These are phyloP conservation scores for Ispidina lecontei DNA, from an alignment of 2,797 vertebrate genomes.

Conservation along the genomic window DNA sequence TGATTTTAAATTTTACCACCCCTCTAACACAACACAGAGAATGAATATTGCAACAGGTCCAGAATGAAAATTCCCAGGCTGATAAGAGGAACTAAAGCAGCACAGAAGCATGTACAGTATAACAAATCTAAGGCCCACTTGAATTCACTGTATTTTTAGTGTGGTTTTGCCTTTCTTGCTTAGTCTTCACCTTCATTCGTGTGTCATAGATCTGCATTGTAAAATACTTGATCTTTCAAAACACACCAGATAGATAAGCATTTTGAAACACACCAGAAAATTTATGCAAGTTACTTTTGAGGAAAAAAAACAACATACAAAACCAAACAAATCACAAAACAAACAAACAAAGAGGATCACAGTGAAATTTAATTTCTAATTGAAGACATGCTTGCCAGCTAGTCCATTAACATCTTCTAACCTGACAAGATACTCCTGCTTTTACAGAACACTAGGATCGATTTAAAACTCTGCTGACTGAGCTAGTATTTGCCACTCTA, in stretches of 20 bases:
- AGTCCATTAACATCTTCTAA: slow-evolving; percentile 26
- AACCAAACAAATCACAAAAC: neutral
- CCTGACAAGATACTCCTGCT: neutral
- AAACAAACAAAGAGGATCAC: neutral
- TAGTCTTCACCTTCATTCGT: neutral
- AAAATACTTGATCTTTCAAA: neutral
- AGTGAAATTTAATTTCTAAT: neutral
- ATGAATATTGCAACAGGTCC: neutral
- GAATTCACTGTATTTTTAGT: neutral
- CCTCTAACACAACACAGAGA: neutral
- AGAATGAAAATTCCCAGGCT: neutral
- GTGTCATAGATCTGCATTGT: neutral
- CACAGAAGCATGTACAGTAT: neutral
- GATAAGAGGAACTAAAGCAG: neutral
- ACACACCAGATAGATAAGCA: neutral
- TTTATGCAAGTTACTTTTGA: neutral
- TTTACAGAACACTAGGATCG: neutral
- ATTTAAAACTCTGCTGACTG: slow-evolving; percentile 27
- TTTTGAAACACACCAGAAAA: neutral
- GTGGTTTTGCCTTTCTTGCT: neutral
- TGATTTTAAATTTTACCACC: neutral
- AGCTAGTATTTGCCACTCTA: neutral
- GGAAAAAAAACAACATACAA: neutral
- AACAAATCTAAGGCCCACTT: neutral
- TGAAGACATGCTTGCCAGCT: neutral